These are phyloP conservation scores for Capromys pilorides DNA, from an alignment of 2,797 vertebrate species.

Conservation along the genomic window DNA sequence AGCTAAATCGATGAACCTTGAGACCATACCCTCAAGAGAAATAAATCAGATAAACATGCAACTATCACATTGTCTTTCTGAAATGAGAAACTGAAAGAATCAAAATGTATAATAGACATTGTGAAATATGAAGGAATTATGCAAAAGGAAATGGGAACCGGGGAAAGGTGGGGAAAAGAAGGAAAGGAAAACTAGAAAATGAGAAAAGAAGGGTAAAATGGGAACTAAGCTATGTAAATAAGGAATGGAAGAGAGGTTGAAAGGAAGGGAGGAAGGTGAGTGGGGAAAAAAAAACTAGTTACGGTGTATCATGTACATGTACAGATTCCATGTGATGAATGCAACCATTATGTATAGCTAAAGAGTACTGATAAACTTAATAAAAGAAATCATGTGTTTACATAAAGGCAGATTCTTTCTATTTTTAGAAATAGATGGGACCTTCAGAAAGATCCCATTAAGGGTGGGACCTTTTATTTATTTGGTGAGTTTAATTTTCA, in stretches of 20 bases:
- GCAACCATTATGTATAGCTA: too few species aligned
- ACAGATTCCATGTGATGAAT: not conserved
- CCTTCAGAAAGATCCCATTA: too few species aligned
- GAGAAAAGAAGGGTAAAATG: not conserved
- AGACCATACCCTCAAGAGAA: not conserved
- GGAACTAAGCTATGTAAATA: not conserved
- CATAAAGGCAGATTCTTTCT: not conserved
- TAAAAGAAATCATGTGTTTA: not conserved
- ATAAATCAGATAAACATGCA: not conserved
- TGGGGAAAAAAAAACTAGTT: not conserved
- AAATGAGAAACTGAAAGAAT: not conserved
- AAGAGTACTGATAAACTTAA: not conserved
- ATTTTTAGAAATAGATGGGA: too few species aligned
- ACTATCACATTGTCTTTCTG: not conserved
- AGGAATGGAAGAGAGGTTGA: not conserved
- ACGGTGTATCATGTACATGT: not conserved
- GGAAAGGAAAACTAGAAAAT: not conserved
- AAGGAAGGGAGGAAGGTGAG: not conserved
- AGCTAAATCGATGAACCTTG: not conserved
- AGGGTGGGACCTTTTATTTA: not conserved
- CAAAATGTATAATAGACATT: not conserved
- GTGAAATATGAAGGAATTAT: not conserved
- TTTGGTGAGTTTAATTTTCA: constrained; percentile 28
- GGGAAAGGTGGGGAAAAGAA: not conserved
- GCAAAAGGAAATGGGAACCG: not conserved